phyloP scores from a whole-genome alignment of 1,140 invertebrate genomes.

The Drosophila kepulauana region DNA sequence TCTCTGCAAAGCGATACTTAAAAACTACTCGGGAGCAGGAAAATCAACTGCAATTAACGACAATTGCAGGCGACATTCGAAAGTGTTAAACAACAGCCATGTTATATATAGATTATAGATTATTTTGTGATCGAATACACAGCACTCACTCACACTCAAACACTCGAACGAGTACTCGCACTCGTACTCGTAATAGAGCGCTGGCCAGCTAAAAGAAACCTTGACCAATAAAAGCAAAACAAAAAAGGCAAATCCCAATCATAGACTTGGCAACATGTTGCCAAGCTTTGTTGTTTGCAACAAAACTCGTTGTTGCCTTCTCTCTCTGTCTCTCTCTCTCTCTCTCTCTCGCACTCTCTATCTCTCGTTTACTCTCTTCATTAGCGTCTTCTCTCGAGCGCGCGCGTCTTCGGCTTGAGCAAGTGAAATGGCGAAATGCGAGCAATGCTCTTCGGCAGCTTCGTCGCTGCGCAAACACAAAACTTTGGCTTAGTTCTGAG shows the following conservation, averaged over 20 bases:
- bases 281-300: conserved; percentile 29
- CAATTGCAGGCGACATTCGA: conserved; percentile 72
- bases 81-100: conserved; percentile 74
- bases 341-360: background rate
- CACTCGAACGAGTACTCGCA: too few species aligned
- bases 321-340: conserved; percentile 34
- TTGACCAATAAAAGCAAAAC: conserved; percentile 53
- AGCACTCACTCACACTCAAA: background rate
- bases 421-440: conserved; percentile 43
- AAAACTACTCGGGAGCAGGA: conserved; percentile 56
- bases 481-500: conserved; percentile 79
- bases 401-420: conserved; percentile 47
- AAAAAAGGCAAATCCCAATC: conserved; percentile 45
- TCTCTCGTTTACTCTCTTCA: conserved; percentile 33
- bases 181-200: conserved; percentile 12
- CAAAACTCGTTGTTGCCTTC: conserved; percentile 25
- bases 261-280: conserved; percentile 64
- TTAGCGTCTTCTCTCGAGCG: conserved; percentile 9
- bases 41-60: conserved; percentile 81
- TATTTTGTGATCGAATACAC: conserved; percentile 48
- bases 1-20: conserved; percentile 43
- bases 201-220: conserved; percentile 52
- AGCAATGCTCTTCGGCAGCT: conserved; percentile 49
- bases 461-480: conserved; percentile 47
- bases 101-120: conserved; percentile 79